phyloP scores from a whole-genome alignment of 2,113 vertebrate genomes.

The Prochilodus magdalenae region DNA sequence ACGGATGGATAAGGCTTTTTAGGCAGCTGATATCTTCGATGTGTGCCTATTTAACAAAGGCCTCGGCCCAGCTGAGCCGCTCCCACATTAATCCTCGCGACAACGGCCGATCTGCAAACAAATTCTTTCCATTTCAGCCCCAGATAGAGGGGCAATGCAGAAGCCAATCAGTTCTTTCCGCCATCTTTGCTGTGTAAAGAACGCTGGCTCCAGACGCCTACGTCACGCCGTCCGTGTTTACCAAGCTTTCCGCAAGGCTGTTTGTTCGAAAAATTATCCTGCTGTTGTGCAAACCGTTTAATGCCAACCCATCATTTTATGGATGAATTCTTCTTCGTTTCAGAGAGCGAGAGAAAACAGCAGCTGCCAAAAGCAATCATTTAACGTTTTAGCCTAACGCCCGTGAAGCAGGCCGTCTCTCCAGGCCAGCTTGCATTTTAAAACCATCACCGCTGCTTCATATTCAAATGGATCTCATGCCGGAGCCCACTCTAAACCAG shows the following conservation, averaged over 20 bases:
- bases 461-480: conserved; percentile 42
- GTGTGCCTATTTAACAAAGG: conserved; percentile 48
- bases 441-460: conserved; percentile 11
- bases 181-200: conserved; percentile 53
- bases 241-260: conserved; percentile 19
- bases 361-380: neutral
- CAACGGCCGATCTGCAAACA: conserved; percentile 44
- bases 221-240: conserved; percentile 43
- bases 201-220: conserved; percentile 25
- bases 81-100: conserved; percentile 53
- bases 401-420: neutral
- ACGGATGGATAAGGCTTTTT: conserved; percentile 35
- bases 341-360: neutral
- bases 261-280: conserved; percentile 47
- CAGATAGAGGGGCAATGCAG: conserved; percentile 30
- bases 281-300: conserved; percentile 46
- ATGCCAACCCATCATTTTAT: conserved; percentile 33
- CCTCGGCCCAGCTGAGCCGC: conserved; percentile 45
- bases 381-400: neutral
- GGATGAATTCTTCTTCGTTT: conserved; percentile 34
- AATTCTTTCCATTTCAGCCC: conserved; percentile 31
- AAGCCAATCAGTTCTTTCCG: conserved; percentile 40
- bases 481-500: conserved; percentile 16
- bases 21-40: conserved; percentile 49
- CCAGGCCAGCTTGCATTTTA: neutral